These are phyloP conservation scores for Empidonax alnorum DNA, from an alignment of 2,113 vertebrate species.

Conservation along the genomic window DNA sequence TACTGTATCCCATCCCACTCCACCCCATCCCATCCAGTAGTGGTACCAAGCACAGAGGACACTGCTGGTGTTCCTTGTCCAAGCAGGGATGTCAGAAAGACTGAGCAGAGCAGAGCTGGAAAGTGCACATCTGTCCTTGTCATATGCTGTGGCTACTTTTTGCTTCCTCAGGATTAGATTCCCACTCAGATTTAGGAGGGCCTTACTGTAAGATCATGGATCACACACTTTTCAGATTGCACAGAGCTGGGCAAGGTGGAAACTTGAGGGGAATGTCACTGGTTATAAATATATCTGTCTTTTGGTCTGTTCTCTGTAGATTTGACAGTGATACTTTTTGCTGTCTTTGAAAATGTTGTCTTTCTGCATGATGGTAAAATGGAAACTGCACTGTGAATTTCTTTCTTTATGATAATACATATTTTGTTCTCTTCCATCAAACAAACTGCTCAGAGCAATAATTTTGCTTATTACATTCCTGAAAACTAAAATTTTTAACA, in stretches of 20 bases:
- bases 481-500: not conserved
- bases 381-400: not conserved
- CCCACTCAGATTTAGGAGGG: not conserved
- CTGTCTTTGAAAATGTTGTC: not conserved
- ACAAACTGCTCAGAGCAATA: not conserved
- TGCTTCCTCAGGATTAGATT: not conserved
- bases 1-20: rapidly evolving
- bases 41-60: not conserved
- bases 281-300: not conserved
- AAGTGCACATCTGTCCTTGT: not conserved
- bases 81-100: rapidly evolving
- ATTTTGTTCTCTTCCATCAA: not conserved
- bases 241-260: not conserved
- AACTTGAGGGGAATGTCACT: not conserved
- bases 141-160: not conserved
- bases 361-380: not conserved
- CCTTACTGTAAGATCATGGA: not conserved
- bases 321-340: not conserved
- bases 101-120: not conserved
- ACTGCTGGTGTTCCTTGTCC: not conserved
- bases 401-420: not conserved
- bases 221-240: not conserved
- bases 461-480: not conserved
- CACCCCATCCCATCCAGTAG: not conserved
- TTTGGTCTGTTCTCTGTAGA: not conserved